Evolutionary conservation across 2,113 vertebrate species (phyloP).

Genomic region (Spea bombifrons): DNA sequence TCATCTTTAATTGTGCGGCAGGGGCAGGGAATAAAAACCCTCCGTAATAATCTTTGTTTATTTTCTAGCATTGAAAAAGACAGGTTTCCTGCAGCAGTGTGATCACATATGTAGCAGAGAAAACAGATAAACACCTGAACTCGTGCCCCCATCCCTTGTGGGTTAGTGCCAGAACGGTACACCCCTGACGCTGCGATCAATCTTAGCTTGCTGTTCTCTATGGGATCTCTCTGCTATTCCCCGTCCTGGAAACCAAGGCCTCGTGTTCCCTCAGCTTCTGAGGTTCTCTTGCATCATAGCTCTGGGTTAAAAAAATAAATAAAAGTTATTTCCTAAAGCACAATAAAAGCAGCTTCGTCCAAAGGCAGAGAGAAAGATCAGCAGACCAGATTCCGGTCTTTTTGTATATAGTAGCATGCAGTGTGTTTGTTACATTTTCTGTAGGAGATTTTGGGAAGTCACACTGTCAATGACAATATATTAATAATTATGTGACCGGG

Average conservation of each 20-base stretch:
- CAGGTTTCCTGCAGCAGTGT: neutral
- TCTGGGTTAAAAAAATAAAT: too few relatives aligned
- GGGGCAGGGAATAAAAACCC: neutral
- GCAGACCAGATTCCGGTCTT: too few relatives aligned
- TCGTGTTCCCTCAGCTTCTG: slow-evolving; percentile 10
- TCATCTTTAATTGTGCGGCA: too few relatives aligned
- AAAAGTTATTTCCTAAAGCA: too few relatives aligned
- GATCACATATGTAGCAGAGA: neutral
- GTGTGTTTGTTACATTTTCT: too few relatives aligned
- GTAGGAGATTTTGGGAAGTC: too few relatives aligned
- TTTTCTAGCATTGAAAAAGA: neutral
- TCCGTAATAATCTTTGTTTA: neutral
- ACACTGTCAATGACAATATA: too few relatives aligned
- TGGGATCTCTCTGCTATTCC: slow-evolving; percentile 29
- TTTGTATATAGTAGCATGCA: too few relatives aligned
- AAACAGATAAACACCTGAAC: neutral
- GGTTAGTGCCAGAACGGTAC: slow-evolving; percentile 13
- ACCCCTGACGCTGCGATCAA: slow-evolving; percentile 18
- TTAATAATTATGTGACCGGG: too few relatives aligned
- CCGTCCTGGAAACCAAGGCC: slow-evolving; percentile 43
- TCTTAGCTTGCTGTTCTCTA: slow-evolving; percentile 28
- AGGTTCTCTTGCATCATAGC: slow-evolving; percentile 20
- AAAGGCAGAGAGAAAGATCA: too few relatives aligned
- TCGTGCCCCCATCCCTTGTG: slow-evolving; percentile 12
- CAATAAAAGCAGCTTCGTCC: too few relatives aligned